These are phyloP conservation scores for Ridgeia piscesae DNA, from an alignment of 1,140 invertebrate genomes.

Conservation along the genomic window DNA sequence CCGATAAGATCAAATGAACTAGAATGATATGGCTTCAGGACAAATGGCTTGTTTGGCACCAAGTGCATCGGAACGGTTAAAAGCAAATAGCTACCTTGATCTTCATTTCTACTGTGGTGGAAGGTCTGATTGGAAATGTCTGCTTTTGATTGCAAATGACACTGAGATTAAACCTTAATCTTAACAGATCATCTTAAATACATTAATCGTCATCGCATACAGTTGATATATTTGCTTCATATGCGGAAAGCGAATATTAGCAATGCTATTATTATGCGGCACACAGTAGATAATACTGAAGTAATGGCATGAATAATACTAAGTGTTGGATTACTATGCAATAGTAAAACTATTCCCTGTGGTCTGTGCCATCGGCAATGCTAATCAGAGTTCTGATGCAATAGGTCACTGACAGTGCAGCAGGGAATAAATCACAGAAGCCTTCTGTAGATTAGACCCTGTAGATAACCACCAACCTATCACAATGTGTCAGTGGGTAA, in stretches of 20 bases:
- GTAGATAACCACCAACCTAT: not conserved
- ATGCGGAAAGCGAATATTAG: not conserved
- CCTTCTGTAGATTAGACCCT: too few relatives aligned
- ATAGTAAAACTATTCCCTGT: not conserved
- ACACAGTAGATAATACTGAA: not conserved
- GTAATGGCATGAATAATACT: not conserved
- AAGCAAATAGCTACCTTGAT: too few relatives aligned
- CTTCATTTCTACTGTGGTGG: too few relatives aligned
- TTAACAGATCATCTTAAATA: not conserved
- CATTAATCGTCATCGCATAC: not conserved
- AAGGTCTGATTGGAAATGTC: too few relatives aligned
- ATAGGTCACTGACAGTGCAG: not conserved
- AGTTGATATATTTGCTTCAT: not conserved
- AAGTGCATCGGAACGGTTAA: too few relatives aligned
- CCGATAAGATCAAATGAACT: too few relatives aligned
- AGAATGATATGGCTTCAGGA: too few relatives aligned
- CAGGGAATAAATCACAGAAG: not conserved
- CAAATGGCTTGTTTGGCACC: too few relatives aligned
- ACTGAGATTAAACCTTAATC: not conserved
- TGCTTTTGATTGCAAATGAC: not conserved
- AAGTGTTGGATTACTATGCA: not conserved
- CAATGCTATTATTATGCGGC: not conserved
- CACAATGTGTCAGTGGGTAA: not conserved
- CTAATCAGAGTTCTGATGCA: not conserved
- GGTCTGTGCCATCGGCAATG: not conserved